Base-by-base conservation (phyloP, 1,140 invertebrate genomes). In the Lamellibrachia luymesi region DNA sequence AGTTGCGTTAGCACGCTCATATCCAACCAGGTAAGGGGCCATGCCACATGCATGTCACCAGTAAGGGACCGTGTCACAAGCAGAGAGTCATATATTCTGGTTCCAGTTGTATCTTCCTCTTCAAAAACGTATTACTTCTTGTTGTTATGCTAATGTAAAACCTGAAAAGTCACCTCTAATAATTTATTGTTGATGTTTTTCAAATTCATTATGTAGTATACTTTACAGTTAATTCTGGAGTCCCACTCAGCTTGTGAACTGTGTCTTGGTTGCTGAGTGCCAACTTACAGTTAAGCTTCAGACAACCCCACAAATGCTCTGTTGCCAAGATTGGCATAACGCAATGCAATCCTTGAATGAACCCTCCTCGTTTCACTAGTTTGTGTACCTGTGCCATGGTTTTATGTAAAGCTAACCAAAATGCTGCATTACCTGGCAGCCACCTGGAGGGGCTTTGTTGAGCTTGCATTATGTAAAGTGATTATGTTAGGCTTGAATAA, bases 1-100 rank as follows among this genome's bases (percentile, higher is more conserved):
- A 95, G 94, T 92, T 96, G 95, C 94, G 95, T 96, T 1, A 95
- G 95, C 4, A 96, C 95, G 51, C 95, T 96, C 2, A 94, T 96
- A 17, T 96, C 96, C 0, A 96, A 96, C 93, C 95, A 96, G 95
- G 96, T 96, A 94, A 93, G 91, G 6, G 38, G 4, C 22, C 27
- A 17, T 91, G 49, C 27, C 91, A 50, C 8, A 10, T 91, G 38
- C 27, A 38, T 38, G 10, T 27, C 27, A 8, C 27, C 91, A 50
- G 8, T 17, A 22, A 80, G 64, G 17, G 64, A 22, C 64, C 7
- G 1, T 80, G 38, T 38, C 38, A 38, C 38, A 38, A 38, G 38
- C 38, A 38, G 38, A 38, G 38, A 38, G 38, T 56, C 51, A 6
- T 4, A 52, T 6, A 52, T 52, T 52, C 52, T 13, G 1, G 6